Conservation (phyloP, 1,140 invertebrate genomes). For the Antheraea pernyi region DNA sequence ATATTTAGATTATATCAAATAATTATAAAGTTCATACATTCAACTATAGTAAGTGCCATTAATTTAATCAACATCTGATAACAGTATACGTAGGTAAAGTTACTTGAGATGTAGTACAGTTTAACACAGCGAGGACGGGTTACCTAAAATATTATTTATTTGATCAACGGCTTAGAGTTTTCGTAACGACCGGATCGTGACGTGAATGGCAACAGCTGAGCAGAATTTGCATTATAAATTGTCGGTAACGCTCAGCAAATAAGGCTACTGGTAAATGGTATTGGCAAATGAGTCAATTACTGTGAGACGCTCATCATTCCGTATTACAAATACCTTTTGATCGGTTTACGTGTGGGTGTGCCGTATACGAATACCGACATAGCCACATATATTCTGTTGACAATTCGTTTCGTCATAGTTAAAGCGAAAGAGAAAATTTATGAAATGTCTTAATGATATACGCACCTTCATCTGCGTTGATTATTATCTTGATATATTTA, state of each 20-base stretch:
- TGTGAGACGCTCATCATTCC: constrained; percentile 22
- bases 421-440: background rate
- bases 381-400: background rate
- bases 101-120: background rate
- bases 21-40: background rate
- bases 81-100: background rate
- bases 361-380: background rate
- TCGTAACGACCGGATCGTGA: constrained; percentile 22
- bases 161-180: constrained; percentile 29
- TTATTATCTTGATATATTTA: too few species aligned
- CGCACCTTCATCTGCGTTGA: too few species aligned
- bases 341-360: constrained; percentile 11
- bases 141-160: constrained; percentile 29
- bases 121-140: background rate
- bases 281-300: constrained; percentile 29
- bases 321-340: constrained; percentile 25
- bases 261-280: constrained; percentile 26
- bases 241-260: constrained; percentile 26
- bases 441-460: too few species aligned
- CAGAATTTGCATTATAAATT: constrained; percentile 40
- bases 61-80: background rate
- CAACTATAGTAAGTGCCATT: too few species aligned
- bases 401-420: background rate
- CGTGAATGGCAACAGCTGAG: constrained; percentile 35
- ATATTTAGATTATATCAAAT: too few species aligned